phyloP scores from a whole-genome alignment of 2,888 invertebrate genomes.

The Aquatica leii region DNA sequence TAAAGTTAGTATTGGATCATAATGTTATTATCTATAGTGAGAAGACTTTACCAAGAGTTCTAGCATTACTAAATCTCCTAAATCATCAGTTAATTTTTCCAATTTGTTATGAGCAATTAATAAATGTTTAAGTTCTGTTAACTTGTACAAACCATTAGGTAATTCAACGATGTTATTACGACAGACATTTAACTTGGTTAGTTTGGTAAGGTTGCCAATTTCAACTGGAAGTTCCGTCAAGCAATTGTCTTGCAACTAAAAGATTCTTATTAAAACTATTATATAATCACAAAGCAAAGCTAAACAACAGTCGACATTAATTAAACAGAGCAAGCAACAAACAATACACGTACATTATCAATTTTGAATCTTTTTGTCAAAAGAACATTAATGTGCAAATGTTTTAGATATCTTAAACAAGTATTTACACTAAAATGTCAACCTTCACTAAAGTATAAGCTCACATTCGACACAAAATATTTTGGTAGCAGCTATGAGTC shows the following conservation, averaged over 20 bases:
- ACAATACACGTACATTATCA: no score
- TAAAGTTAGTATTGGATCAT: slow-evolving; percentile 44
- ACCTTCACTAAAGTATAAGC: no score
- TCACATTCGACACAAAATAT: no score
- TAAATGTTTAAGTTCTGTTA: slow-evolving; percentile 75
- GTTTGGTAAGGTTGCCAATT: slow-evolving; percentile 73
- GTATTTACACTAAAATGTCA: no score
- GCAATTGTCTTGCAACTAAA: slow-evolving; percentile 85
- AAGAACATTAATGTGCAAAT: no score
- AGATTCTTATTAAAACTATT: slow-evolving; percentile 27
- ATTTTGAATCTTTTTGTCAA: no score
- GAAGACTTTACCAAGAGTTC: slow-evolving; percentile 68
- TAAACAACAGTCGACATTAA: no score
- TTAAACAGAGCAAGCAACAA: no score
- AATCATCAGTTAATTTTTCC: slow-evolving; percentile 70
- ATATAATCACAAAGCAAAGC: no score
- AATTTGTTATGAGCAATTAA: slow-evolving; percentile 80
- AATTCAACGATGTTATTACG: slow-evolving; percentile 72
- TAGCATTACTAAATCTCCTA: slow-evolving; percentile 83
- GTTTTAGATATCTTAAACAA: no score
- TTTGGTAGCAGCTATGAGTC: no score
- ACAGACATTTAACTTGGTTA: slow-evolving; percentile 73
- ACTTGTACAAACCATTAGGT: slow-evolving; percentile 72
- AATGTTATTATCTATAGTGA: slow-evolving; percentile 18
- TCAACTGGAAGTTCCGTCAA: slow-evolving; percentile 75